Conservation (phyloP, 2,888 invertebrate genomes). For the Mythimna vitellina region DNA sequence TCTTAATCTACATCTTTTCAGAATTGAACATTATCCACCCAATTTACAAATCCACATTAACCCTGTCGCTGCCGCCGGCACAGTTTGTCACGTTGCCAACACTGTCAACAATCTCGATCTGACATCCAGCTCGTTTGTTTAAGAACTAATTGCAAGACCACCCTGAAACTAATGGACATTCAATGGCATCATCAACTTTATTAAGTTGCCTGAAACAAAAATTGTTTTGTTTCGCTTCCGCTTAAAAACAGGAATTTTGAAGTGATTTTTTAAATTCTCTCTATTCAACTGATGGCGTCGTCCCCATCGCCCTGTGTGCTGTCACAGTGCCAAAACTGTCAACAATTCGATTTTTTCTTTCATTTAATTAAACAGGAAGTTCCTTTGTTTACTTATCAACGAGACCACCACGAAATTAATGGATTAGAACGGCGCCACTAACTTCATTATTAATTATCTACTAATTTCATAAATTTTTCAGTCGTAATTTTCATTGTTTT, state of each 20-base stretch:
- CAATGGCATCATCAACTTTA: slow-evolving; percentile 76
- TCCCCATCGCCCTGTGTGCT: slow-evolving; percentile 14
- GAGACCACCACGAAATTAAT: slow-evolving; percentile 44
- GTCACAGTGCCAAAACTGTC: slow-evolving; percentile 55
- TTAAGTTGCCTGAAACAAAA: slow-evolving; percentile 25
- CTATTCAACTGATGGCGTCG: neutral
- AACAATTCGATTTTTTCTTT: slow-evolving; percentile 32
- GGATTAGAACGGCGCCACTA: slow-evolving; percentile 45
- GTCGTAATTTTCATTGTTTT: slow-evolving; percentile 31
- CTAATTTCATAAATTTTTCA: neutral
- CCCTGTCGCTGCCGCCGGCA: slow-evolving; percentile 41
- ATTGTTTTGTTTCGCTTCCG: neutral
- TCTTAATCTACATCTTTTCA: neutral
- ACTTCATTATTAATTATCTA: slow-evolving; percentile 61
- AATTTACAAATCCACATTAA: slow-evolving; percentile 49
- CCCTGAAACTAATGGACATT: slow-evolving; percentile 87
- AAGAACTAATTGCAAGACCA: slow-evolving; percentile 86
- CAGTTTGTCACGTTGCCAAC: slow-evolving; percentile 86
- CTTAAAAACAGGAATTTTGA: slow-evolving; percentile 1
- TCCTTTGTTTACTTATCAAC: slow-evolving; percentile 45
- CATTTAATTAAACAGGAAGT: slow-evolving; percentile 45
- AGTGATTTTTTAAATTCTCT: neutral
- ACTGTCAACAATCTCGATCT: slow-evolving; percentile 76
- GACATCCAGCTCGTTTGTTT: slow-evolving; percentile 88
- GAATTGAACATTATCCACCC: neutral